A percentile compares a stretch with the other conserved stretches of the same genome.
Conservation (phyloP, 2,113 vertebrate genomes). For the Myiozetetes cayanensis region DNA sequence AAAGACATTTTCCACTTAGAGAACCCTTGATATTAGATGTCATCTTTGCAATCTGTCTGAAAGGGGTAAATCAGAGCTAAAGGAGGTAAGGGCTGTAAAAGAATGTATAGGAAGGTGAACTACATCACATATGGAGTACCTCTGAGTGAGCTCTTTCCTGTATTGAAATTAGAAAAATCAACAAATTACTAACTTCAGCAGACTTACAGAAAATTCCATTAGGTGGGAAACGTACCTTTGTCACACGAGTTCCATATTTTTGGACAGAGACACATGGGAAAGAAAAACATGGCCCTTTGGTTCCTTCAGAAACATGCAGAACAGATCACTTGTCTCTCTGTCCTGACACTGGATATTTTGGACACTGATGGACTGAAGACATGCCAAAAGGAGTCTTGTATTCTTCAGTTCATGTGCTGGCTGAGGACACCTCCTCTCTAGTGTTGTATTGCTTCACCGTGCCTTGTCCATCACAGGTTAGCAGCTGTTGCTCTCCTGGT, state of each 20-base stretch:
- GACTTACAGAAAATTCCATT: background rate
- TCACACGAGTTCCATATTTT: background rate
- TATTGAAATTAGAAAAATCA: background rate
- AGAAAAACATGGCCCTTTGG: background rate
- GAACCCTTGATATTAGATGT: background rate
- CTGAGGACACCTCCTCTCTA: background rate
- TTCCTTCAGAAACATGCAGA: background rate
- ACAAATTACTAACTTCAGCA: background rate
- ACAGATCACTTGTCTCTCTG: background rate
- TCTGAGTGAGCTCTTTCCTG: background rate
- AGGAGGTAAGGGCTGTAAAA: background rate
- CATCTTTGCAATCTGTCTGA: background rate
- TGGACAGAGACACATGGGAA: background rate
- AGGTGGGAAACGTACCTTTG: background rate
- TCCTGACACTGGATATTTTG: background rate
- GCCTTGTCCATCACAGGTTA: slow-evolving; percentile 73
- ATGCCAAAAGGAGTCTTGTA: background rate
- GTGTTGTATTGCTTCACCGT: background rate
- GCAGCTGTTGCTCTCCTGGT: slow-evolving; percentile 89
- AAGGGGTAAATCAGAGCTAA: background rate
- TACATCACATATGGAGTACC: background rate
- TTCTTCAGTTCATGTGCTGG: background rate
- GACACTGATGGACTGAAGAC: background rate
- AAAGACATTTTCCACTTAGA: background rate
- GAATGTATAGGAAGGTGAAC: background rate